phyloP scores from a whole-genome alignment of 1,140 invertebrate species.

The Drosophila teissieri region DNA sequence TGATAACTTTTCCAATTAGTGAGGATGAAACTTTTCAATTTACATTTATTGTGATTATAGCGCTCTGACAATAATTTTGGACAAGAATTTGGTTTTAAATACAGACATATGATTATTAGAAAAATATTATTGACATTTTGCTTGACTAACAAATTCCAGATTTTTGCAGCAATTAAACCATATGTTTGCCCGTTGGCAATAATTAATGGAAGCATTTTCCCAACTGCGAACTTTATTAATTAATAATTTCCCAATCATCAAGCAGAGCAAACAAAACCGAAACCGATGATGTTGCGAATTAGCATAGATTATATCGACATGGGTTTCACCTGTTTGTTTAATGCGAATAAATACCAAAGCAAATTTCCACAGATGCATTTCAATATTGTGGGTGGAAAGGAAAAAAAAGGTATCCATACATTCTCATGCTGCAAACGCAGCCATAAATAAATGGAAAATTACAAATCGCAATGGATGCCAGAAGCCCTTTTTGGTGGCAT shows the following conservation, averaged over 20 bases:
- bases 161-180: not conserved
- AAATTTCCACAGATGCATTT: constrained; percentile 30
- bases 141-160: too few species aligned
- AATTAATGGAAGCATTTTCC: not conserved
- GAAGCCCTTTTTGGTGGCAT: constrained; percentile 2
- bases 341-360: constrained; percentile 7
- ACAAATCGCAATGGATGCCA: not conserved
- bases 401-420: constrained; percentile 47
- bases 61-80: too few species aligned
- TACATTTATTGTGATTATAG: not conserved
- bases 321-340: constrained; percentile 18
- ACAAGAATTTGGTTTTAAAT: too few species aligned
- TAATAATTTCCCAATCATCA: constrained; percentile 7
- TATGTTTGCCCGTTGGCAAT: not conserved
- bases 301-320: constrained; percentile 16
- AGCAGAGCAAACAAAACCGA: constrained; percentile 1
- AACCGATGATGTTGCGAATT: constrained; percentile 23
- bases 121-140: too few species aligned
- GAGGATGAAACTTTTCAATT: not conserved
- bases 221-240: constrained; percentile 16
- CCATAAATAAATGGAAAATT: constrained; percentile 37
- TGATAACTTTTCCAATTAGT: not conserved
- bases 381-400: constrained; percentile 20
- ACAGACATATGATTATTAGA: too few species aligned
- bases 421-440: constrained; percentile 31